phyloP scores from a whole-genome alignment of 2,113 vertebrate genomes.

The Bolborhynchus lineola region DNA sequence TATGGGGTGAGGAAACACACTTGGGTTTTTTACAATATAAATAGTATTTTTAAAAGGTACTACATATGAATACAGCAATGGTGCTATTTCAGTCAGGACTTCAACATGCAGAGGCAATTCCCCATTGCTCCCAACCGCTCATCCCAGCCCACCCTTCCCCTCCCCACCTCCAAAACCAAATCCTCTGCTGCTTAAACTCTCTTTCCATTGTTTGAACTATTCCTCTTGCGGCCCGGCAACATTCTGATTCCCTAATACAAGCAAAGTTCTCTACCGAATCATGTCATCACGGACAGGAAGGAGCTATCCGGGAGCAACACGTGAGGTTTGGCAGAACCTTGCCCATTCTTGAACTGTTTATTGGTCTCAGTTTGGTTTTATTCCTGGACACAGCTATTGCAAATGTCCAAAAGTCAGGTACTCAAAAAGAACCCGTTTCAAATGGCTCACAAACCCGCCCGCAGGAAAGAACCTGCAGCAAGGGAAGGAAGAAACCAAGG shows the following conservation, averaged over 20 bases:
- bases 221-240: not conserved
- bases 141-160: not conserved
- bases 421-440: not conserved
- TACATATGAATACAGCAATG: slow-evolving; percentile 3
- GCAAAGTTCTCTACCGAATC: not conserved
- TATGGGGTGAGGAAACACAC: not conserved
- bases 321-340: not conserved
- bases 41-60: slow-evolving; percentile 41
- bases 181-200: slow-evolving; percentile 19
- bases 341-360: not conserved
- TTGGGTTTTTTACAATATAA: slow-evolving; percentile 66
- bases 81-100: not conserved
- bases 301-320: not conserved
- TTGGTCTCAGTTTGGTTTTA: slow-evolving; percentile 27
- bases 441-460: not conserved
- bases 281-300: not conserved
- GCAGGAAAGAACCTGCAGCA: not conserved
- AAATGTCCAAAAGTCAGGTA: not conserved
- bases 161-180: not conserved
- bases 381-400: not conserved
- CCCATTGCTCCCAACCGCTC: not conserved
- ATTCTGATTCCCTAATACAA: not conserved
- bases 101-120: slow-evolving; percentile 51
- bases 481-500: not conserved
- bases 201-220: not conserved